Evolutionary conservation across 2,888 invertebrate species (phyloP), one percentile per base, ranked within the genome.

Genomic region (Caenorhabditis doughertyi): DNA sequence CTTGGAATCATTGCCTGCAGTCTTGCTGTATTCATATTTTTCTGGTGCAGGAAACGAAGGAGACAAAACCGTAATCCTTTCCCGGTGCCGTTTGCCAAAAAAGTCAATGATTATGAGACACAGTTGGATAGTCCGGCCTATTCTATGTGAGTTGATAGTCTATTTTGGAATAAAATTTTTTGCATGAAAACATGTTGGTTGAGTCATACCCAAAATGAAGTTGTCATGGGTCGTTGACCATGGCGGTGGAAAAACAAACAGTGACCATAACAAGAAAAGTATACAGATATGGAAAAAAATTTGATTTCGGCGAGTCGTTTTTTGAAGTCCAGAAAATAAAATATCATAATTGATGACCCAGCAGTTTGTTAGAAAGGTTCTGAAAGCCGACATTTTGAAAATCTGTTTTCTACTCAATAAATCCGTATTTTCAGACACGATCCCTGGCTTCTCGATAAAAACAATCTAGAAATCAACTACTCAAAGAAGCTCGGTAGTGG

Each of bases 401-500:
- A 35, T 35, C 35, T 35, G 35, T 35, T 35, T 35, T 35, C 35
- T 35, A 35, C 5, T 7, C 44, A 11, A 68, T 8, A 29, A 32
- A 58, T n/a, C 35, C 11, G 11, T 0, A 23, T 49, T 72, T 83
- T 7, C 64, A 85, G 83, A 27, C 62, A 80, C 35, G 87, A 87
- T 72, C 84, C 87, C 0, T 87, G 87, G 87, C 62, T 84, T 11
- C 60, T 87, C 3, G 79, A 80, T 18, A 47, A 87, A 44, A 76
- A 79, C 16, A 81, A 86, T 16, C 80, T 89, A 8, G 83, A 84
- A 23, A 84, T 89, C 32, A 84, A 88, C 68, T 89, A 89, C 70
- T 87, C 87, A 23, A 85, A 86, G 32, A 90, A 90, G 58, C 85
- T 90, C 0, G 90, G 90, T 7, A 83, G 85, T 49, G 90, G 90